A percentile compares a stretch with the other conserved stretches of the same genome.
Conservation (phyloP, 2,888 invertebrate genomes). For the Galerucella nymphaeae region DNA sequence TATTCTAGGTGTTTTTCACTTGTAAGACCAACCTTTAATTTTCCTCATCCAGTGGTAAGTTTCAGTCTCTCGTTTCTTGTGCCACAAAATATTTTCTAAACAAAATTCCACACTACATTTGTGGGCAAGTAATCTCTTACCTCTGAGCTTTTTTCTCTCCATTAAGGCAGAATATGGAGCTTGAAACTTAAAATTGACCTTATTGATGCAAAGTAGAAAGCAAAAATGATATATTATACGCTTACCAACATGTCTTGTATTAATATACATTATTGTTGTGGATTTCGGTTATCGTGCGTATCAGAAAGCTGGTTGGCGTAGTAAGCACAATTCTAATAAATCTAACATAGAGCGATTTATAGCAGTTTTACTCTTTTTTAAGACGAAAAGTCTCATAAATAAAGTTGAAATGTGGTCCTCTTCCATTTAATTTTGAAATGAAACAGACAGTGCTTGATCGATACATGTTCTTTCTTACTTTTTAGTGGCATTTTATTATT, state of each 20-base stretch:
- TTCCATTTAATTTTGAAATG: slow-evolving; percentile 44
- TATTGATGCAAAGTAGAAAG: no score
- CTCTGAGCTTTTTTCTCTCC: no score
- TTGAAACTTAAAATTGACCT: no score
- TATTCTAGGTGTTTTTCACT: no score
- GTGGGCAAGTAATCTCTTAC: no score
- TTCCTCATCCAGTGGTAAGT: no score
- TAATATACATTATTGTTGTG: not conserved
- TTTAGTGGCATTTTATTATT: slow-evolving; percentile 59
- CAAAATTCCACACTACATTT: no score
- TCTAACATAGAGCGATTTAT: slow-evolving; percentile 41
- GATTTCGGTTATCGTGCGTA: slow-evolving; percentile 17
- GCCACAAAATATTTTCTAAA: no score
- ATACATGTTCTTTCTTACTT: slow-evolving; percentile 40
- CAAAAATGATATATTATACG: no score
- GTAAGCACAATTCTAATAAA: slow-evolving; percentile 39
- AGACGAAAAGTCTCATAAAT: slow-evolving; percentile 43
- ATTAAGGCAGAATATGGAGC: no score
- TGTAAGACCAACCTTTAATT: no score
- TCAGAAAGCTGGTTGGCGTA: slow-evolving; percentile 14
- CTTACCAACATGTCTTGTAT: not conserved
- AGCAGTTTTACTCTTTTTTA: slow-evolving; percentile 43
- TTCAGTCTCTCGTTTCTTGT: no score
- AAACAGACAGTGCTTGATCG: slow-evolving; percentile 47
- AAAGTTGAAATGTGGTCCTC: slow-evolving; percentile 47